Evolutionary conservation across 2,113 vertebrate genomes (phyloP).

Genomic region (Tringa solitaria): DNA sequence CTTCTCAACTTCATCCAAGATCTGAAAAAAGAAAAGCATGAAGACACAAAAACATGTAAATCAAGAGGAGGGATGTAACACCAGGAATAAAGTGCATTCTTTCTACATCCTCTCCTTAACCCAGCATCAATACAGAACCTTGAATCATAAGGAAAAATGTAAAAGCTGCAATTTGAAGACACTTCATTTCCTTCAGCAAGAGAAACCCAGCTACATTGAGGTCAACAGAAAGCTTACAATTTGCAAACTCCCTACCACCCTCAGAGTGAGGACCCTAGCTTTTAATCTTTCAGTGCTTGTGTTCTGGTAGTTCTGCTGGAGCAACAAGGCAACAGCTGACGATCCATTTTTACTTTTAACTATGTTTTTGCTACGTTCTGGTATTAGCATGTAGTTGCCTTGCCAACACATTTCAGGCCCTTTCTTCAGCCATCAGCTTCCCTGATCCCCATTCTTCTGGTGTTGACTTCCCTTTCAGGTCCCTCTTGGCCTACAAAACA

Average conservation of each 20-base stretch:
- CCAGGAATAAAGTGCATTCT: background rate
- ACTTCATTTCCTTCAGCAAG: background rate
- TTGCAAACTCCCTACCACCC: background rate
- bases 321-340: background rate
- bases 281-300: background rate
- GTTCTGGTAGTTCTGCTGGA: background rate
- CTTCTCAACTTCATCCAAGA: constrained; percentile 97
- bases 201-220: background rate
- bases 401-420: background rate
- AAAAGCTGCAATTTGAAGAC: background rate
- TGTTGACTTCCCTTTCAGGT: background rate
- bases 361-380: background rate
- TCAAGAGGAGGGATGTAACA: background rate
- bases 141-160: background rate
- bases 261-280: background rate
- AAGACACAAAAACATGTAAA: background rate
- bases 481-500: background rate
- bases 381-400: background rate
- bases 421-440: background rate
- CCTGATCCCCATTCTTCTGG: background rate
- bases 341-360: background rate
- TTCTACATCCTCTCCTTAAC: background rate
- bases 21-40: constrained; percentile 71
- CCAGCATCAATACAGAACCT: rapidly evolving
- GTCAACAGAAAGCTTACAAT: background rate